These are phyloP conservation scores for Oreocharis arfaki DNA, from an alignment of 2,113 vertebrate species.

Conservation along the genomic window DNA sequence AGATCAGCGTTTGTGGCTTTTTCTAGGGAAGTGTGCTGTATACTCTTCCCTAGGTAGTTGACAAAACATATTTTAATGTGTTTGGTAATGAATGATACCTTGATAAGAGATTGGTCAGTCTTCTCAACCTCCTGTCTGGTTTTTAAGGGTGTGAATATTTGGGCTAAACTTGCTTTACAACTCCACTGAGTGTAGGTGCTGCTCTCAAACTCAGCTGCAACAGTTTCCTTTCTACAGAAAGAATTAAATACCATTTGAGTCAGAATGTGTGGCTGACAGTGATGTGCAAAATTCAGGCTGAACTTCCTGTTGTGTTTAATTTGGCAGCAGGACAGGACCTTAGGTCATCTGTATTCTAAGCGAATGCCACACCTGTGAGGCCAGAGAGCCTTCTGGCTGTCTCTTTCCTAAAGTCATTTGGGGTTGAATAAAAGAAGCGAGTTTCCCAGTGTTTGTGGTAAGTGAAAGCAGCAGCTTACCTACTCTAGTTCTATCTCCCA, in stretches of 20 bases:
- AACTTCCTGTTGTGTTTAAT: not conserved
- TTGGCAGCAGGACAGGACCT: not conserved
- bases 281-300: not conserved
- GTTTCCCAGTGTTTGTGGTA: not conserved
- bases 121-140: not conserved
- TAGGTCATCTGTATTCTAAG: not conserved
- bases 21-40: not conserved
- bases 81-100: not conserved
- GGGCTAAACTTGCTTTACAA: not conserved
- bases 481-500: not conserved
- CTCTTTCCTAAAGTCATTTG: not conserved
- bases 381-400: not conserved
- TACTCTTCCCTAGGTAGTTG: accelerated
- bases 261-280: not conserved
- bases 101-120: not conserved
- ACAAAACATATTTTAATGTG: not conserved
- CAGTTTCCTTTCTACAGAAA: not conserved
- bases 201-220: not conserved
- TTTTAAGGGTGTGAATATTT: not conserved
- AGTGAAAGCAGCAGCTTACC: not conserved
- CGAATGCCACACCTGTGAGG: not conserved
- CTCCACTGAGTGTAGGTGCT: not conserved
- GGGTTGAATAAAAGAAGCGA: not conserved
- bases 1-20: not conserved
- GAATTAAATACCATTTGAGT: not conserved